A percentile compares a stretch with the other conserved stretches of the same genome.
phyloP scores from a whole-genome alignment of 2,888 invertebrate genomes.

The Parnassius mnemosyne region DNA sequence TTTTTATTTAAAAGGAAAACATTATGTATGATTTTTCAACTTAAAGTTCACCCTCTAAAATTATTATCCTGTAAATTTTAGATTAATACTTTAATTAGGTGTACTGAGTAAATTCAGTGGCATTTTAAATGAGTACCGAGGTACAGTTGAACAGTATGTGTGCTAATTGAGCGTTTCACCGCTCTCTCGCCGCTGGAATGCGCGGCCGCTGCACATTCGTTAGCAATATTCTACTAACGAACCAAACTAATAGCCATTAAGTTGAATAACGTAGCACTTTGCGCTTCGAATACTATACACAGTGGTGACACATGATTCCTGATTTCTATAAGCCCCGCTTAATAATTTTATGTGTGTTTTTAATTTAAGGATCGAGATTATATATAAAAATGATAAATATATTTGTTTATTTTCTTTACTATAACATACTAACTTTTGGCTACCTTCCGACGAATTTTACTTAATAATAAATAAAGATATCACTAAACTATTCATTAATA shows the following conservation, averaged over 20 bases:
- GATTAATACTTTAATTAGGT: conserved; percentile 28
- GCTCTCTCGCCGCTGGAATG: conserved; percentile 51
- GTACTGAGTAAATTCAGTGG: conserved; percentile 46
- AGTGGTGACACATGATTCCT: conserved; percentile 54
- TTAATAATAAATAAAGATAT: too few species aligned
- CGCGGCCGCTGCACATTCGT: conserved; percentile 71
- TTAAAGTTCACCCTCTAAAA: not conserved
- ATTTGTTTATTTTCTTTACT: not conserved
- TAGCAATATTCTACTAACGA: conserved; percentile 79
- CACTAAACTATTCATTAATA: too few species aligned
- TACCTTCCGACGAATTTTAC: too few species aligned
- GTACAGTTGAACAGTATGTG: conserved; percentile 55
- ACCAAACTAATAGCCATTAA: conserved; percentile 79
- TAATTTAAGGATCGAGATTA: not conserved
- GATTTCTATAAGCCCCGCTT: conserved; percentile 33
- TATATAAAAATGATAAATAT: not conserved
- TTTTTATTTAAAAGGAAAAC: too few species aligned
- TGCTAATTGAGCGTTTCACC: conserved; percentile 73
- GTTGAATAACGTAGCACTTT: conserved; percentile 76
- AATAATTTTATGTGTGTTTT: conserved; percentile 2
- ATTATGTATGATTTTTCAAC: too few species aligned
- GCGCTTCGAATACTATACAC: conserved; percentile 59
- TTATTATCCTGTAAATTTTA: conserved; percentile 6
- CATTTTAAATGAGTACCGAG: conserved; percentile 53
- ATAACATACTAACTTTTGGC: not conserved